Percentiles rank a stretch among this genome's conserved stretches.
These are phyloP conservation scores for Danio rerio DNA, from an alignment of 2,113 vertebrate species.

Conservation along the genomic window DNA sequence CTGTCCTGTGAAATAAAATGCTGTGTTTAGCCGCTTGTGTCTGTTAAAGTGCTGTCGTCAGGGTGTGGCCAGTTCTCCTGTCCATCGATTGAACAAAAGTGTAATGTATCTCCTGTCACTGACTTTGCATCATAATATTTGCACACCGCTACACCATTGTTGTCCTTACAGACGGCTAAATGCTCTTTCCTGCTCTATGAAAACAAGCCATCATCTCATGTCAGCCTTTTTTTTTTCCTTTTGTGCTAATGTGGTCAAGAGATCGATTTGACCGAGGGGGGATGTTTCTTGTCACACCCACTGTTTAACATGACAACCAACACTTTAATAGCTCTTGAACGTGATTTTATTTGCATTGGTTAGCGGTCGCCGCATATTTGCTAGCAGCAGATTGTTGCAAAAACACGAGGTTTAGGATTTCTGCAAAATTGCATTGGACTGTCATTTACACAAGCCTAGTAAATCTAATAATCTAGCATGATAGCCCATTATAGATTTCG, in stretches of 20 bases:
- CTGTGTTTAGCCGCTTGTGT: not conserved
- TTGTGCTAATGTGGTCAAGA: slow-evolving; percentile 19
- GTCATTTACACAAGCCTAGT: not conserved
- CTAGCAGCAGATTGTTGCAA: not conserved
- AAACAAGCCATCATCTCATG: slow-evolving; percentile 16
- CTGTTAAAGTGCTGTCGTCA: slow-evolving; percentile 24
- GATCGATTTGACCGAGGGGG: slow-evolving; percentile 22
- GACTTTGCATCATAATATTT: slow-evolving; percentile 43
- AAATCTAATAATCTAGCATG: not conserved
- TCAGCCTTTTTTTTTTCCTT: slow-evolving; percentile 19
- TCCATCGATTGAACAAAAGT: slow-evolving; percentile 48
- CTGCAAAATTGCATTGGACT: not conserved
- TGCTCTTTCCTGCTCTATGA: slow-evolving; percentile 6
- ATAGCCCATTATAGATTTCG: not conserved
- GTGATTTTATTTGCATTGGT: slow-evolving; percentile 6
- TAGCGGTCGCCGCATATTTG: not conserved
- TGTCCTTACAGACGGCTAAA: slow-evolving; percentile 10
- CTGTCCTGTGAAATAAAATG: not conserved
- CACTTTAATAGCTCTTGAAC: slow-evolving; percentile 24
- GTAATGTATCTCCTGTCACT: slow-evolving; percentile 47
- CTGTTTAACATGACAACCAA: slow-evolving; percentile 24
- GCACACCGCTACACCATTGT: slow-evolving; percentile 32
- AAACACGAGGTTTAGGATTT: not conserved
- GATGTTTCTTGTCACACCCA: slow-evolving; percentile 36
- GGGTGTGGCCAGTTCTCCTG: slow-evolving; percentile 13